Conservation (phyloP, 2,797 vertebrate genomes). For the Scyliorhinus canicula region DNA sequence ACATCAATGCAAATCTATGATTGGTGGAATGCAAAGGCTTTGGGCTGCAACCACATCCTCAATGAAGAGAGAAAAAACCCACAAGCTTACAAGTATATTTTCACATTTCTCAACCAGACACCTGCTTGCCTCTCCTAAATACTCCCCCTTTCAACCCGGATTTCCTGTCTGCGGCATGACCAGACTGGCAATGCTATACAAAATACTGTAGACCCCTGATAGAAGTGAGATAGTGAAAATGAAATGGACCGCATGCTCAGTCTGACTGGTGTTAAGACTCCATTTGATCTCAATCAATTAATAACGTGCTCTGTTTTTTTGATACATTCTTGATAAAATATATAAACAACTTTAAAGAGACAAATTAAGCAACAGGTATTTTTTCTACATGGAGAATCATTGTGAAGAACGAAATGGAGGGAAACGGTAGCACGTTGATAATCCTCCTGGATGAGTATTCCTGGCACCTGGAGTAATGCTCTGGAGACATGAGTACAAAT, state of each 20-base stretch:
- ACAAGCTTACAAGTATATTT: not conserved
- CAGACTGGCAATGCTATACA: not conserved
- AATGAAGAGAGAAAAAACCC: not conserved
- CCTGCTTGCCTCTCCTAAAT: not conserved
- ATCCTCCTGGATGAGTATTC: no score
- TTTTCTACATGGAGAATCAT: not conserved
- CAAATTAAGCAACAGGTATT: not conserved
- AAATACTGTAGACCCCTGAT: not conserved
- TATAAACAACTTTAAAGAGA: not conserved
- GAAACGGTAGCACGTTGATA: no score
- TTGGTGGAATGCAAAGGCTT: not conserved
- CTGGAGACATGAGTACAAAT: no score
- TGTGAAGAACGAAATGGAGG: not conserved
- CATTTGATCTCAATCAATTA: not conserved
- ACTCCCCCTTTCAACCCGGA: not conserved
- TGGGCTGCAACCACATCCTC: conserved; percentile 14
- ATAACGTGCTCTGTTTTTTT: not conserved
- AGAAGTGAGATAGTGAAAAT: not conserved
- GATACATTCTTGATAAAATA: not conserved
- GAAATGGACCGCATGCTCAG: not conserved
- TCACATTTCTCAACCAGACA: conserved; percentile 6
- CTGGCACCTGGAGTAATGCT: no score
- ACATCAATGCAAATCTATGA: not conserved
- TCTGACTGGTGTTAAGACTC: not conserved
- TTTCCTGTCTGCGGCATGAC: conserved; percentile 23